phyloP scores from a whole-genome alignment of 92 coral and sea anemone species.

The Palythoa grandiflora region DNA sequence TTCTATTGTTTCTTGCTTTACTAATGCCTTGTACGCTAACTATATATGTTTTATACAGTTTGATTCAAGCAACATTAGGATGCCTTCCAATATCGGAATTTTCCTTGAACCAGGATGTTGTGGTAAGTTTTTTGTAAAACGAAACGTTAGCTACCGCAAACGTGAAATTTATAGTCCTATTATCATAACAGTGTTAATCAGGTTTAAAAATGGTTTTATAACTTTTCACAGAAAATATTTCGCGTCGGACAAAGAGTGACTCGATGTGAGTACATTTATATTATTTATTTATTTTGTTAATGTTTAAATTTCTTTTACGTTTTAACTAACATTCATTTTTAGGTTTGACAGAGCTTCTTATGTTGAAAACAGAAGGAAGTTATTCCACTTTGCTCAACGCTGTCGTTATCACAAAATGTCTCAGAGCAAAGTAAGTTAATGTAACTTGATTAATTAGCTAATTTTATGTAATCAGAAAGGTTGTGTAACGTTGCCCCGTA shows the following conservation, averaged over 20 bases:
- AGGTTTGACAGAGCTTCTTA: slow-evolving; percentile 91
- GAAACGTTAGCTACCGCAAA: neutral
- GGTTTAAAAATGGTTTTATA: too few relatives aligned
- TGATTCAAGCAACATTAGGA: slow-evolving; percentile 94
- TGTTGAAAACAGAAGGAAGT: slow-evolving; percentile 69
- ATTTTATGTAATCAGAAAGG: neutral
- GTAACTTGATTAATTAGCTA: neutral
- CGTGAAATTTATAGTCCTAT: neutral
- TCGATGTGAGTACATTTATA: slow-evolving; percentile 77
- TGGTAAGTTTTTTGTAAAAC: slow-evolving; percentile 66
- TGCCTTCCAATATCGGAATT: slow-evolving; percentile 85
- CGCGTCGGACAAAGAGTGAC: slow-evolving; percentile 98
- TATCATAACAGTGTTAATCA: too few relatives aligned
- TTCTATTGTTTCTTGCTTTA: neutral
- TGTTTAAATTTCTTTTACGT: neutral
- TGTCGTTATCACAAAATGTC: slow-evolving; percentile 83
- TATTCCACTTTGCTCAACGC: slow-evolving; percentile 86
- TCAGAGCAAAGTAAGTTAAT: slow-evolving; percentile 81
- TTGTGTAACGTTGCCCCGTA: neutral
- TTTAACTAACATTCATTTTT: neutral
- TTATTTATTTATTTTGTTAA: too few relatives aligned
- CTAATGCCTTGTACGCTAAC: neutral
- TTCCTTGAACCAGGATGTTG: slow-evolving; percentile 89
- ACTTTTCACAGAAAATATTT: slow-evolving; percentile 84
- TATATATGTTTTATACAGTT: slow-evolving; percentile 56